phyloP scores from a whole-genome alignment of 2,113 vertebrate genomes.

The Lethenteron camtschaticum region DNA sequence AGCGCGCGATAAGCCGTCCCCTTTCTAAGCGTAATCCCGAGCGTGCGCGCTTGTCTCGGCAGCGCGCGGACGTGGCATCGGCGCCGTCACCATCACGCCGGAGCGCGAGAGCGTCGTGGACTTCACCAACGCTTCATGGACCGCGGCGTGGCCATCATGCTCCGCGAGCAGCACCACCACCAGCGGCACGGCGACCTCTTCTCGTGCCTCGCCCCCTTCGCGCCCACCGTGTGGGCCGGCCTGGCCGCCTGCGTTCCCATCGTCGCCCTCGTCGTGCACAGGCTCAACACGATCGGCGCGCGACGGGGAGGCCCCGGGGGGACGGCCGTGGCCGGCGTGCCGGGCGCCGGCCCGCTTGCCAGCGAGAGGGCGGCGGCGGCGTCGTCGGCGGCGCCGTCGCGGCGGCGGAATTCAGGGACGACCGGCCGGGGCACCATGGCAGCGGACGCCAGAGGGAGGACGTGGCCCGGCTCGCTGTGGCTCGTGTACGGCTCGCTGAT shows the following conservation, averaged over 20 bases:
- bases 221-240: conserved; percentile 89
- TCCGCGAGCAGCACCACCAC: conserved; percentile 40
- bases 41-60: neutral
- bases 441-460: too few species aligned
- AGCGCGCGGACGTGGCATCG: conserved; percentile 88
- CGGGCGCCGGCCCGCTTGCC: too few species aligned
- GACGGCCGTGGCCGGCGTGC: too few species aligned
- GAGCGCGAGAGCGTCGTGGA: conserved; percentile 90
- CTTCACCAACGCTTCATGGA: conserved; percentile 98
- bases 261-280: conserved; percentile 74
- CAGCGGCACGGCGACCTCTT: conserved; percentile 95
- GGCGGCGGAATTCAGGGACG: conserved; percentile 39
- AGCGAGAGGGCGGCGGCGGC: too few species aligned
- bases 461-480: conserved; percentile 96
- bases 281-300: conserved; percentile 32
- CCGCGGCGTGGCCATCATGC: conserved; percentile 80
- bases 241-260: conserved; percentile 82
- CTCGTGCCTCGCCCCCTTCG: conserved; percentile 80
- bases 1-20: neutral
- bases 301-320: too few species aligned
- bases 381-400: conserved; percentile 57
- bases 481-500: conserved; percentile 96
- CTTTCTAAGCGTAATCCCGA: too few species aligned
- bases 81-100: conserved; percentile 84
- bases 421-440: too few species aligned